Evolutionary conservation across 2,113 vertebrate genomes (phyloP).

Genomic region (Acrocephalus kingi): DNA sequence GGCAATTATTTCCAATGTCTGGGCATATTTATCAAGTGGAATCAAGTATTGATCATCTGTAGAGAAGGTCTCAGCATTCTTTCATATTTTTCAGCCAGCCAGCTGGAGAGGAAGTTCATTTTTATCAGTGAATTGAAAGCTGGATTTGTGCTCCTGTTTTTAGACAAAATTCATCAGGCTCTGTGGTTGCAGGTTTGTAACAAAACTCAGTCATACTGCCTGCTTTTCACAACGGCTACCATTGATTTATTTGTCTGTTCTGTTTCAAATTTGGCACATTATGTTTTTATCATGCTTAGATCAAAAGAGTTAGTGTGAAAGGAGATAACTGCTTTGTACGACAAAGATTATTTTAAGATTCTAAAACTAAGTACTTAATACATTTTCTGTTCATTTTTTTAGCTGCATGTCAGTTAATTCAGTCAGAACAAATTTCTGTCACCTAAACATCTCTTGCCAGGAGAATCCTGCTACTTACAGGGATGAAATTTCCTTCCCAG

Average conservation of each 20-base stretch:
- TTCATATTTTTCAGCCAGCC: not conserved
- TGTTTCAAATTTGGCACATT: not conserved
- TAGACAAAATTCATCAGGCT: not conserved
- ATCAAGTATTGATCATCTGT: conserved; percentile 46
- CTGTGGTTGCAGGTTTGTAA: not conserved
- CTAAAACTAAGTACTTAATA: not conserved
- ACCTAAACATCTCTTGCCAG: not conserved
- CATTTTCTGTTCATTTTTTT: not conserved
- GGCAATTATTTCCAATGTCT: conserved; percentile 48
- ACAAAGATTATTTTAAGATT: not conserved
- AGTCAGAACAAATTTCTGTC: not conserved
- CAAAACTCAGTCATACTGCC: not conserved
- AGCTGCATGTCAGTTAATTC: not conserved
- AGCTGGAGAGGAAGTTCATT: not conserved
- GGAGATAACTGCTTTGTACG: not conserved
- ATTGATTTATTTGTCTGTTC: not conserved
- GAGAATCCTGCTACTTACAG: not conserved
- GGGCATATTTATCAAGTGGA: conserved; percentile 42
- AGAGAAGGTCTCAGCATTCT: conserved; percentile 9
- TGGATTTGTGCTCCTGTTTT: not conserved
- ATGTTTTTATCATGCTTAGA: not conserved
- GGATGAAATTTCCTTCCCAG: not conserved
- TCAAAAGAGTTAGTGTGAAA: not conserved
- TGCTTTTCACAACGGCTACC: not conserved
- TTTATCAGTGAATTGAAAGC: not conserved